A percentile compares a stretch with the other conserved stretches of the same genome.
Evolutionary conservation across 2,888 invertebrate genomes (phyloP).

Genomic region (Limnephilus lunatus): DNA sequence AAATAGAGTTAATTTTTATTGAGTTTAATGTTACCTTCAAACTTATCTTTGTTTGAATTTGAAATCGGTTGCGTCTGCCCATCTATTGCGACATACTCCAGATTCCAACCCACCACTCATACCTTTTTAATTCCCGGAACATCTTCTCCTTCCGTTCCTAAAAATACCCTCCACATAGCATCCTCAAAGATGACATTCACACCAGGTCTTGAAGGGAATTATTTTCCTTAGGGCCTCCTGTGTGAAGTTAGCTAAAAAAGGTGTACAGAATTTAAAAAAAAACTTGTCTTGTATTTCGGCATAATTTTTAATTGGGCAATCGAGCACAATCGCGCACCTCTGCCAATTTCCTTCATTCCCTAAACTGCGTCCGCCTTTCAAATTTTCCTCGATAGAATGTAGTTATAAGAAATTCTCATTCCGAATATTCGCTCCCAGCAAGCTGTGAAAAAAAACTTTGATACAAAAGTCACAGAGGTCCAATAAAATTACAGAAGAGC

Average conservation of each 20-base stretch:
- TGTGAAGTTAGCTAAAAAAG: neutral
- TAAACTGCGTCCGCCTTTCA: neutral
- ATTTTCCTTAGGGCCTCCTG: too few relatives aligned
- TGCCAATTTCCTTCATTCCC: neutral
- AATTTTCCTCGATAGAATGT: neutral
- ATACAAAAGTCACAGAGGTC: neutral
- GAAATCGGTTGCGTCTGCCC: too few relatives aligned
- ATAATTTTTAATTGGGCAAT: conserved; percentile 2
- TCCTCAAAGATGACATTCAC: too few relatives aligned
- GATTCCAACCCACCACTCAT: too few relatives aligned
- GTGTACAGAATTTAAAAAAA: neutral
- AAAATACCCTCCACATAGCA: too few relatives aligned
- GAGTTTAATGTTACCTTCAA: too few relatives aligned
- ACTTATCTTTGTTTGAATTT: too few relatives aligned
- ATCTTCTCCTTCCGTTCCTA: too few relatives aligned
- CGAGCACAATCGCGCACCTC: neutral
- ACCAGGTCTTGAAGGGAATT: too few relatives aligned
- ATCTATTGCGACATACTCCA: too few relatives aligned
- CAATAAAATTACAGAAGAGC: neutral
- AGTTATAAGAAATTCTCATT: conserved; percentile 5
- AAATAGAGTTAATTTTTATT: too few relatives aligned
- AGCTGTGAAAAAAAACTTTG: neutral
- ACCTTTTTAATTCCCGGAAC: too few relatives aligned
- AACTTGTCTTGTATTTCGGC: neutral
- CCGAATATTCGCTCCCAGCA: neutral